Percentiles rank a stretch among this genome's conserved stretches.
Evolutionary conservation across 2,888 invertebrate genomes (phyloP).

Genomic region (Spialia ferax): DNA sequence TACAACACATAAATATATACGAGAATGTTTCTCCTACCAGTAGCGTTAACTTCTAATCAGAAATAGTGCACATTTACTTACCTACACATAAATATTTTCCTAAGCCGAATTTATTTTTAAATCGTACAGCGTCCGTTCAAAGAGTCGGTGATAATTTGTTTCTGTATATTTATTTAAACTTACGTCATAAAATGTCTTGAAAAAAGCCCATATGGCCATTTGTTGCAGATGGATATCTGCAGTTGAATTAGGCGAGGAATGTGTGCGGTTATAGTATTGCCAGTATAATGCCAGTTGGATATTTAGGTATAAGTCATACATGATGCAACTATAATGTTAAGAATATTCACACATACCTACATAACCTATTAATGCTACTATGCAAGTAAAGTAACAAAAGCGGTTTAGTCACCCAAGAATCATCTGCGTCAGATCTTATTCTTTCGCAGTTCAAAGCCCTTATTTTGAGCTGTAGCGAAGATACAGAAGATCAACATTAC

Average conservation of each 20-base stretch:
- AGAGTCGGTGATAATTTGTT: constrained; percentile 39
- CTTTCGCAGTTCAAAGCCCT: no score
- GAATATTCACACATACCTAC: no score
- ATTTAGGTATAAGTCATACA: no score
- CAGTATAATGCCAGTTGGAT: no score
- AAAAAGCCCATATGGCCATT: constrained; percentile 21
- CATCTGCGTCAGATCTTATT: no score
- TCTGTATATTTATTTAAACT: constrained; percentile 41
- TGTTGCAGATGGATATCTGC: constrained; percentile 24
- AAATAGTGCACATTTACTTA: constrained; percentile 24
- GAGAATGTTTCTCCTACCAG: not conserved
- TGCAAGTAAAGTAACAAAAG: no score
- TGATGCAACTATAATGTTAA: no score
- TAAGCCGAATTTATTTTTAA: constrained; percentile 33
- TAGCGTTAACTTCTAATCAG: constrained; percentile 13
- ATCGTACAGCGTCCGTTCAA: constrained; percentile 33
- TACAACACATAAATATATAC: constrained; percentile 1
- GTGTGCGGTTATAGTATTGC: not conserved
- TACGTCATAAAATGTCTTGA: constrained; percentile 39
- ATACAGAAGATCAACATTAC: no score
- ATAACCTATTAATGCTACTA: no score
- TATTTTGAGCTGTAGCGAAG: no score
- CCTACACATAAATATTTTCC: constrained; percentile 32
- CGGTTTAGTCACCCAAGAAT: no score
- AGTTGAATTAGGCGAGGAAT: constrained; percentile 10